phyloP scores from a whole-genome alignment of 1,140 invertebrate genomes.

The Hylaeus volcanicus region DNA sequence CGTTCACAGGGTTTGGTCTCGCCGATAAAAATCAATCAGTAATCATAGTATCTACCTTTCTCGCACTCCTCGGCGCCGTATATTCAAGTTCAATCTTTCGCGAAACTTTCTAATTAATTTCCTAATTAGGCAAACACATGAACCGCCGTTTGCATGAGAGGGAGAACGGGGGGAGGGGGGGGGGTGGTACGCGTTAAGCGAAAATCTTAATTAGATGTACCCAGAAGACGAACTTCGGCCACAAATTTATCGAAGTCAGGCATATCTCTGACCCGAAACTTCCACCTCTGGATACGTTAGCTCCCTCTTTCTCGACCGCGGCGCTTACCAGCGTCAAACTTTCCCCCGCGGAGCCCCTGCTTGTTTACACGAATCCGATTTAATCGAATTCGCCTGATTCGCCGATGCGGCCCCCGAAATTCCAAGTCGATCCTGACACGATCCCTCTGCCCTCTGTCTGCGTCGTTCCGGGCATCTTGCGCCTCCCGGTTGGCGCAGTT shows the following conservation, averaged over 20 bases:
- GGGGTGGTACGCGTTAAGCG: slow-evolving; percentile 18
- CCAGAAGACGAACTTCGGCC: slow-evolving; percentile 43
- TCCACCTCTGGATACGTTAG: slow-evolving; percentile 23
- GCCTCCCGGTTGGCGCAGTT: slow-evolving; percentile 51
- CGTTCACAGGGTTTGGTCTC: neutral
- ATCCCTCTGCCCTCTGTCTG: slow-evolving; percentile 18
- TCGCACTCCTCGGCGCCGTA: too few species aligned
- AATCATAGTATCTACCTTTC: too few species aligned
- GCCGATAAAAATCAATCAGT: neutral
- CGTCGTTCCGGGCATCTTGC: slow-evolving; percentile 35
- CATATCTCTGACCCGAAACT: slow-evolving; percentile 48
- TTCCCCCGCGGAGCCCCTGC: slow-evolving; percentile 39
- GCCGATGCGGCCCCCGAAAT: slow-evolving; percentile 50
- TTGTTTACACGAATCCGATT: slow-evolving; percentile 68
- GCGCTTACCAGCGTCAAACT: slow-evolving; percentile 49
- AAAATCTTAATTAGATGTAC: slow-evolving; percentile 58
- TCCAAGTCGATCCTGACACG: slow-evolving; percentile 63
- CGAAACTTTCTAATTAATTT: slow-evolving; percentile 34
- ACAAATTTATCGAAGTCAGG: slow-evolving; percentile 50
- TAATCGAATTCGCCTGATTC: slow-evolving; percentile 67
- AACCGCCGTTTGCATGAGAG: neutral
- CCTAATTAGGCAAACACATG: slow-evolving; percentile 25
- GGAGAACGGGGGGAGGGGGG: too few species aligned
- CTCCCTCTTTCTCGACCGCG: slow-evolving; percentile 39
- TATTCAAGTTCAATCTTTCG: neutral